Percentiles rank a stretch among this genome's conserved stretches.
These are phyloP conservation scores for Macrobrachium rosenbergii DNA, from an alignment of 1,140 invertebrate genomes.

Conservation along the genomic window DNA sequence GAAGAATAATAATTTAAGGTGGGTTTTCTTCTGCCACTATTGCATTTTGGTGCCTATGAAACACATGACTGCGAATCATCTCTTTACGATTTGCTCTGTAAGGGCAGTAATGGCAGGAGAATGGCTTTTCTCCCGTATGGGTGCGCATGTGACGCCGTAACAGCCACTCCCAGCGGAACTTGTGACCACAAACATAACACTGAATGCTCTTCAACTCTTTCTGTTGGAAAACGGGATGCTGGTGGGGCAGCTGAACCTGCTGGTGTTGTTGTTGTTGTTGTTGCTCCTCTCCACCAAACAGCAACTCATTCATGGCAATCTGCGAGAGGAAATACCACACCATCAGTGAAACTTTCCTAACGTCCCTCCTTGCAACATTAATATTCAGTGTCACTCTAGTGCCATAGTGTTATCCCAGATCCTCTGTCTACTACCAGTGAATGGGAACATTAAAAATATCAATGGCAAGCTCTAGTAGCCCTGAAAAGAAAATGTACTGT, in stretches of 20 bases:
- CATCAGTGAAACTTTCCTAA: constrained; percentile 39
- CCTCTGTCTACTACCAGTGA: not conserved
- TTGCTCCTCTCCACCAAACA: constrained; percentile 39
- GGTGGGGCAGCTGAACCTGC: not conserved
- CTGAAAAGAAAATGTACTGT: too few species aligned
- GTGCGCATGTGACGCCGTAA: constrained; percentile 72
- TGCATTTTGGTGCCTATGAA: constrained; percentile 45
- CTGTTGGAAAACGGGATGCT: constrained; percentile 26
- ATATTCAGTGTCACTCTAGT: constrained; percentile 16
- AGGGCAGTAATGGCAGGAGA: constrained; percentile 61
- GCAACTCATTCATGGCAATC: constrained; percentile 60
- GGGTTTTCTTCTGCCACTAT: not conserved
- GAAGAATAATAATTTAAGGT: constrained; percentile 8
- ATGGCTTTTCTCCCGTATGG: constrained; percentile 72
- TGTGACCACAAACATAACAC: constrained; percentile 64
- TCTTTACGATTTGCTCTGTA: constrained; percentile 55
- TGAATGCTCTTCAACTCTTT: constrained; percentile 52
- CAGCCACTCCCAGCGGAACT: constrained; percentile 64
- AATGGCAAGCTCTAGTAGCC: too few species aligned
- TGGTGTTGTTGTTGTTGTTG: constrained; percentile 1
- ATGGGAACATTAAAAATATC: too few species aligned
- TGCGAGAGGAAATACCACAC: constrained; percentile 57
- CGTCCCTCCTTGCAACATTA: not conserved
- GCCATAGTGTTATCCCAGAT: not conserved
- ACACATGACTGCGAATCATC: constrained; percentile 54